Percentiles rank a stretch among this genome's conserved stretches.
phyloP scores from a whole-genome alignment of 2,113 vertebrate genomes.

The Otolemur garnettii region DNA sequence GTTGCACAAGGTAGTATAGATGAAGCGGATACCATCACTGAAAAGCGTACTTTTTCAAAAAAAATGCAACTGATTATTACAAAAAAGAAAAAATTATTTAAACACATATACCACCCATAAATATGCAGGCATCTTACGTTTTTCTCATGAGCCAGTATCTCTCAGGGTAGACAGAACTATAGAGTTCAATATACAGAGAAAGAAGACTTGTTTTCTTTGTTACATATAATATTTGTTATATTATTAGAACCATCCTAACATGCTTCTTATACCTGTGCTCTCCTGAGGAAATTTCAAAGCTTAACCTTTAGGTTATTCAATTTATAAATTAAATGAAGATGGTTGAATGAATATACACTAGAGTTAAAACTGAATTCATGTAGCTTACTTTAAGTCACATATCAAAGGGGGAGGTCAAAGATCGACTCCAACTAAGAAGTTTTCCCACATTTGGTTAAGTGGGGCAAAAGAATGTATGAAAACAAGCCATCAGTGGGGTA shows the following conservation, averaged over 20 bases:
- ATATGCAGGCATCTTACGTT: neutral
- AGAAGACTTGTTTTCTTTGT: neutral
- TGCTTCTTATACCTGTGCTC: neutral
- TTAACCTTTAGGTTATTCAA: slow-evolving; percentile 29
- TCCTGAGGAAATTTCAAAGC: slow-evolving; percentile 44
- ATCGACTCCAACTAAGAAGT: neutral
- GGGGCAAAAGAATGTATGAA: too few species aligned
- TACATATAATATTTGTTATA: neutral
- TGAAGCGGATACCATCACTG: neutral
- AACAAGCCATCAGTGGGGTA: too few species aligned
- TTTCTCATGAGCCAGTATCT: neutral
- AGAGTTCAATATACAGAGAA: neutral
- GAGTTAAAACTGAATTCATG: neutral
- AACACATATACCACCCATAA: neutral
- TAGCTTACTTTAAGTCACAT: neutral
- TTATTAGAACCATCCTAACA: neutral
- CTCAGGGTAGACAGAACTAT: neutral
- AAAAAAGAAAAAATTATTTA: neutral
- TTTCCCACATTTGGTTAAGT: too few species aligned
- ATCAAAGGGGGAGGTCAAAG: neutral
- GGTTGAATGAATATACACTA: neutral
- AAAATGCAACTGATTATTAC: neutral
- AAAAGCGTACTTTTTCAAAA: neutral
- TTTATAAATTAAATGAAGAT: neutral
- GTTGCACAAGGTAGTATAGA: neutral